Evolutionary conservation across 2,888 invertebrate genomes (phyloP).

Genomic region (Tenthredo scrophulariae): DNA sequence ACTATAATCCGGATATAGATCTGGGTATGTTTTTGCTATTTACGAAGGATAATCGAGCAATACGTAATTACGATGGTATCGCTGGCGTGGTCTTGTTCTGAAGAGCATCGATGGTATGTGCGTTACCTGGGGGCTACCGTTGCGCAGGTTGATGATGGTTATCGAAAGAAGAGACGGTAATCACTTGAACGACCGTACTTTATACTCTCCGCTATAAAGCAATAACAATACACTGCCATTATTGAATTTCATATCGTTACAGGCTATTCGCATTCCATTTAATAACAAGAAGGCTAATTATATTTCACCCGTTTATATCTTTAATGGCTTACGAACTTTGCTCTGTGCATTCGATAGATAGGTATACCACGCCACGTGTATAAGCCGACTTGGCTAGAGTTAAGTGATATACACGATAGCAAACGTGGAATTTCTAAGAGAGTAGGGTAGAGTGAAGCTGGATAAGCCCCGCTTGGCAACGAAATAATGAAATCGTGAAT

Average conservation of each 20-base stretch:
- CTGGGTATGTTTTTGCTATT: conserved; percentile 40
- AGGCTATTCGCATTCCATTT: conserved; percentile 14
- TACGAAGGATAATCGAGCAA: conserved; percentile 37
- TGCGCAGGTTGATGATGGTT: conserved; percentile 41
- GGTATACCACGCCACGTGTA: background rate
- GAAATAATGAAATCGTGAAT: conserved; percentile 42
- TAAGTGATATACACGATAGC: conserved; percentile 24
- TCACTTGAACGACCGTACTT: conserved; percentile 23
- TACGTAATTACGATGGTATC: conserved; percentile 48
- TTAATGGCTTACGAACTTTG: conserved; percentile 6
- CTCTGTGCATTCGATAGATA: background rate
- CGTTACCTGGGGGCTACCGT: conserved; percentile 44
- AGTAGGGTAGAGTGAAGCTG: background rate
- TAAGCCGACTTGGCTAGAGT: conserved; percentile 33
- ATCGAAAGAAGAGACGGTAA: conserved; percentile 36
- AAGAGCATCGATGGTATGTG: conserved; percentile 21
- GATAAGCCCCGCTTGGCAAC: conserved; percentile 5
- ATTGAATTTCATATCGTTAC: conserved; percentile 24
- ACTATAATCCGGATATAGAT: conserved; percentile 22
- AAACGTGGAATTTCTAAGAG: background rate
- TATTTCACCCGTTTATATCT: conserved; percentile 24
- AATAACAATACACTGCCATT: conserved; percentile 24
- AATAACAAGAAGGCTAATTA: conserved; percentile 26
- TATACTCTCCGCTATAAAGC: background rate
- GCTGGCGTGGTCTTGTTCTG: background rate